Conservation (phyloP, 2,888 invertebrate species). For the Mythimna pallens region DNA sequence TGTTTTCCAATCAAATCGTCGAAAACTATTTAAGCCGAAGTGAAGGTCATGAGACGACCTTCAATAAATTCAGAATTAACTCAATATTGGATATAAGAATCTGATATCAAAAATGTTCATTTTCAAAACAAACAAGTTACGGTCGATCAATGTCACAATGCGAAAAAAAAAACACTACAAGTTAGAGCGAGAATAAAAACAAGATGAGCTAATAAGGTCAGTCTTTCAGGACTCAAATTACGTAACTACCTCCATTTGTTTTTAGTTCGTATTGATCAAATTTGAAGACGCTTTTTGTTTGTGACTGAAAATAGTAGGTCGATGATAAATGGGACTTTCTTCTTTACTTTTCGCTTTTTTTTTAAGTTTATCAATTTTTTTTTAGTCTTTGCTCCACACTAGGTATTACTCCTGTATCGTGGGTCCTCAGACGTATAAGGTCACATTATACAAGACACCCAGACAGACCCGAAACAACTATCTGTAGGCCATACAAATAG, state of each 20-base stretch:
- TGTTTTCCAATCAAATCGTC: background rate
- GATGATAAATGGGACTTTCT: background rate
- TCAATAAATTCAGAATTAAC: background rate
- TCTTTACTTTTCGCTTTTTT: too few species aligned
- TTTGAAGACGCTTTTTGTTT: background rate
- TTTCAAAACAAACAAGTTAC: slow-evolving; percentile 7
- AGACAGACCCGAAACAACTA: too few species aligned
- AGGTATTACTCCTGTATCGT: too few species aligned
- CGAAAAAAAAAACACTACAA: slow-evolving; percentile 15
- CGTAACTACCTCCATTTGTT: slow-evolving; percentile 26
- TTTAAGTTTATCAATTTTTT: too few species aligned
- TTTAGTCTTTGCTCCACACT: too few species aligned
- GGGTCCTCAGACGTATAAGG: too few species aligned
- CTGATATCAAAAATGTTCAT: background rate
- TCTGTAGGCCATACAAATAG: too few species aligned
- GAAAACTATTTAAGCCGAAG: background rate
- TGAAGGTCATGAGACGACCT: background rate
- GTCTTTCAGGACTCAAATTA: slow-evolving; percentile 21
- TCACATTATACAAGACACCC: too few species aligned
- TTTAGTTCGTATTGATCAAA: slow-evolving; percentile 27
- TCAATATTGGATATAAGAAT: background rate
- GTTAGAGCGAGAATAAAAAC: slow-evolving; percentile 21
- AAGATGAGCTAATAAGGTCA: slow-evolving; percentile 20
- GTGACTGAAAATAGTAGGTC: background rate
- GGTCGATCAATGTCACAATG: slow-evolving; percentile 27